Evolutionary conservation across 2,888 invertebrate genomes (phyloP).

Genomic region (Galerucella pusilla): DNA sequence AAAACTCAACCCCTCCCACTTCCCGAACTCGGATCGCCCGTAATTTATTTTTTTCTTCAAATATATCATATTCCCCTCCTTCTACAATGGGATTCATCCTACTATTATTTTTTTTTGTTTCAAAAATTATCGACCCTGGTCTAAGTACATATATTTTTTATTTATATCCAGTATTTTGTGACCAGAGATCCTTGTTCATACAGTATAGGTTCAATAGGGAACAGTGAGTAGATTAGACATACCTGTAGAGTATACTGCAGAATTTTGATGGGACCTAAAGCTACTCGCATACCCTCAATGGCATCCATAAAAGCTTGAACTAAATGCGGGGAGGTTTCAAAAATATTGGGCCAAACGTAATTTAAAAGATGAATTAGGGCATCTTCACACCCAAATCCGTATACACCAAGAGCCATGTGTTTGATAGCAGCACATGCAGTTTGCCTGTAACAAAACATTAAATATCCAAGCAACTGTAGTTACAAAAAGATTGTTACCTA

Average conservation of each 20-base stretch:
- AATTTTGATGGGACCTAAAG: constrained; percentile 95
- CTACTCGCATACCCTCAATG: constrained; percentile 96
- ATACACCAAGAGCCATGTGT: constrained; percentile 98
- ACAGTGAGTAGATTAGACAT: constrained; percentile 38
- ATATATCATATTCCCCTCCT: too few species aligned
- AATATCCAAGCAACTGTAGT: too few species aligned
- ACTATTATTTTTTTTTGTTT: too few species aligned
- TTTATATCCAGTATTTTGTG: too few species aligned
- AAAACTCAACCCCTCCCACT: too few species aligned
- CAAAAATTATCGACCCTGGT: too few species aligned
- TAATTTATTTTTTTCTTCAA: too few species aligned
- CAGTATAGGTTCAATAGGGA: too few species aligned
- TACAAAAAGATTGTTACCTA: constrained; percentile 71
- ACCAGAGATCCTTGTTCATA: not conserved
- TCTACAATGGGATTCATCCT: too few species aligned
- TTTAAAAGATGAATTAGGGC: constrained; percentile 96
- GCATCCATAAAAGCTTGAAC: constrained; percentile 99
- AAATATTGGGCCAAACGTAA: constrained; percentile 99
- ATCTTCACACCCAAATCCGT: constrained; percentile 99
- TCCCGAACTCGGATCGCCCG: too few species aligned
- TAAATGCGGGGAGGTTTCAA: constrained; percentile 99
- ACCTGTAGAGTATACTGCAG: constrained; percentile 96
- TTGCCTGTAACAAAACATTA: constrained; percentile 71
- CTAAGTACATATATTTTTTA: too few species aligned
- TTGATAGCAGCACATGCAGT: constrained; percentile 99